Evolutionary conservation across 2,797 vertebrate species (phyloP).

Genomic region (Macropodus opercularis): DNA sequence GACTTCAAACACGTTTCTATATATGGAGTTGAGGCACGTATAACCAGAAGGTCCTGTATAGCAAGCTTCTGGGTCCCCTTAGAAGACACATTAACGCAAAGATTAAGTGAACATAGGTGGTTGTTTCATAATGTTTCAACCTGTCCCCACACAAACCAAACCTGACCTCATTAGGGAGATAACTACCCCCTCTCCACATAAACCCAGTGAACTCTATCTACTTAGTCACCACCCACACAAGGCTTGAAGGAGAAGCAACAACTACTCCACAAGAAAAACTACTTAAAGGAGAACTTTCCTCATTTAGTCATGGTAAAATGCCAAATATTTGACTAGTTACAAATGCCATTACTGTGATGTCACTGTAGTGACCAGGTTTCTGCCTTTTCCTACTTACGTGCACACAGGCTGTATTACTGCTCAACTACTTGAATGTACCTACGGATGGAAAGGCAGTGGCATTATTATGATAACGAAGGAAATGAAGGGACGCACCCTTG

Average conservation of each 20-base stretch:
- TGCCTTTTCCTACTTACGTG: too few species aligned
- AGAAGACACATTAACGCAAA: too few species aligned
- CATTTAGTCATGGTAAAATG: too few species aligned
- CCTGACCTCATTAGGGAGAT: conserved; percentile 24
- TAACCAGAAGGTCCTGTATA: too few species aligned
- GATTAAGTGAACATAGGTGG: background rate
- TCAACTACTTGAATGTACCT: too few species aligned
- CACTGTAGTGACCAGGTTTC: too few species aligned
- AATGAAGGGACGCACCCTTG: too few species aligned
- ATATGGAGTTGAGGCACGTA: too few species aligned
- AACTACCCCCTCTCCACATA: conserved; percentile 19
- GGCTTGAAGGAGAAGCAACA: background rate
- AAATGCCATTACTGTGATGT: background rate
- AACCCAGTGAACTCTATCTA: conserved; percentile 55
- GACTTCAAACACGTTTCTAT: background rate
- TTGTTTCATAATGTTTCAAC: background rate
- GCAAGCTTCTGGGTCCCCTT: too few species aligned
- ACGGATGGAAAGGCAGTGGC: too few species aligned
- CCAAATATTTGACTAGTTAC: background rate
- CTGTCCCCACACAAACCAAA: conserved; percentile 31
- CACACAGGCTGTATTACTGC: too few species aligned
- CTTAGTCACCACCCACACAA: conserved; percentile 11
- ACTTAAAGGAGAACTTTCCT: background rate
- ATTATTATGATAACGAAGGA: too few species aligned
- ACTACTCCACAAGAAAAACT: background rate